Conservation (phyloP, 2,113 vertebrate genomes). For the Aphyosemion australe region DNA sequence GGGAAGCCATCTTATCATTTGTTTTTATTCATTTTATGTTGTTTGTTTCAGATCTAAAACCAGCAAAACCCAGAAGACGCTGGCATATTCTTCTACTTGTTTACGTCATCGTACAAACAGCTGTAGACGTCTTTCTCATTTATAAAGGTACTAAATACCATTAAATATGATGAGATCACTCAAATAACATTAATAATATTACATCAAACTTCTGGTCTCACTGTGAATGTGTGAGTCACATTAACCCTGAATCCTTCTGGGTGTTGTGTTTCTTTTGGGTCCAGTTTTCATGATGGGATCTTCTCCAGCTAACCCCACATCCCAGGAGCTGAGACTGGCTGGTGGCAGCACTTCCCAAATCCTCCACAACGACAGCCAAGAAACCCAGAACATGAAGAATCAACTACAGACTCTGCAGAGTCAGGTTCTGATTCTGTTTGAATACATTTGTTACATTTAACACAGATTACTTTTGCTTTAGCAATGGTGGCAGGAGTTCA, state of each 20-base stretch:
- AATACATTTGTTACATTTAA: background rate
- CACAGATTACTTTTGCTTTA: background rate
- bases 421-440: slow-evolving; percentile 35
- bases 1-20: no score
- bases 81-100: slow-evolving; percentile 33
- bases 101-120: slow-evolving; percentile 59
- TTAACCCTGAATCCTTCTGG: background rate
- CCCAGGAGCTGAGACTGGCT: background rate
- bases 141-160: slow-evolving; percentile 60
- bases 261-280: background rate
- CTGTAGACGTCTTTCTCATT: slow-evolving; percentile 54
- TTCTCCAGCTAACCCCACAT: background rate
- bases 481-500: no score
- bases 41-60: slow-evolving; percentile 62
- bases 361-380: slow-evolving; percentile 47
- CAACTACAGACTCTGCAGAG: slow-evolving; percentile 36
- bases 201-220: no score
- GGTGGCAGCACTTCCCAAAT: slow-evolving; percentile 2
- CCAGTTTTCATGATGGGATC: slow-evolving; percentile 42
- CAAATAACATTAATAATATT: no score
- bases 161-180: background rate
- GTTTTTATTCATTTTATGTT: background rate
- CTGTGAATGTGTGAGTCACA: no score
- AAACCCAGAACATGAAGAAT: slow-evolving; percentile 30
- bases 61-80: slow-evolving; percentile 17